A percentile compares a stretch with the other conserved stretches of the same genome.
These are phyloP conservation scores for Campodea augens DNA, from an alignment of 1,140 invertebrate species.

Conservation along the genomic window DNA sequence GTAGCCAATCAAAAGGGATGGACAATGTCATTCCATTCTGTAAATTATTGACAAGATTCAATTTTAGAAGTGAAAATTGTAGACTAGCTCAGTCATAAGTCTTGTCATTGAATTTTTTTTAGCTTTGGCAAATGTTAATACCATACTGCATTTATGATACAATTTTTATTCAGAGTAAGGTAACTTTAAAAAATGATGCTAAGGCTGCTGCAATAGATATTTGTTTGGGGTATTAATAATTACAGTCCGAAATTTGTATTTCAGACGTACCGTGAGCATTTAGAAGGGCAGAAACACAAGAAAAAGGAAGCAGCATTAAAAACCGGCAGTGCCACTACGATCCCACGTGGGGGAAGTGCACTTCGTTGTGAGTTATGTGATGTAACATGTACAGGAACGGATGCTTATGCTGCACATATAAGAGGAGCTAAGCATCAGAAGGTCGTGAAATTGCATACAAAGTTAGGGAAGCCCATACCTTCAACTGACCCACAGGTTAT, in stretches of 20 bases:
- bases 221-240: too few relatives aligned
- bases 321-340: slow-evolving; percentile 31
- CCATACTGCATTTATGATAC: too few relatives aligned
- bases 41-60: too few relatives aligned
- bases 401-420: slow-evolving; percentile 95
- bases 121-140: too few relatives aligned
- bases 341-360: slow-evolving; percentile 40
- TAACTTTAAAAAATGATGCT: slow-evolving; percentile 3
- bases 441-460: slow-evolving; percentile 87
- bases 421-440: slow-evolving; percentile 95
- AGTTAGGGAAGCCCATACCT: slow-evolving; percentile 92
- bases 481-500: slow-evolving; percentile 79
- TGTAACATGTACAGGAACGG: slow-evolving; percentile 91
- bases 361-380: slow-evolving; percentile 82
- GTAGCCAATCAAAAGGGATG: too few relatives aligned
- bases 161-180: too few relatives aligned
- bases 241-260: too few relatives aligned
- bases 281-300: slow-evolving; percentile 96
- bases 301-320: slow-evolving; percentile 89
- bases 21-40: too few relatives aligned
- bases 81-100: too few relatives aligned
- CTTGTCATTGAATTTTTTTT: too few relatives aligned
- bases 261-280: slow-evolving; percentile 86
- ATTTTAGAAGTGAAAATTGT: too few relatives aligned
- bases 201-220: too few relatives aligned